These are phyloP conservation scores for Spodoptera littoralis DNA, from an alignment of 2,888 invertebrate genomes.

Conservation along the genomic window DNA sequence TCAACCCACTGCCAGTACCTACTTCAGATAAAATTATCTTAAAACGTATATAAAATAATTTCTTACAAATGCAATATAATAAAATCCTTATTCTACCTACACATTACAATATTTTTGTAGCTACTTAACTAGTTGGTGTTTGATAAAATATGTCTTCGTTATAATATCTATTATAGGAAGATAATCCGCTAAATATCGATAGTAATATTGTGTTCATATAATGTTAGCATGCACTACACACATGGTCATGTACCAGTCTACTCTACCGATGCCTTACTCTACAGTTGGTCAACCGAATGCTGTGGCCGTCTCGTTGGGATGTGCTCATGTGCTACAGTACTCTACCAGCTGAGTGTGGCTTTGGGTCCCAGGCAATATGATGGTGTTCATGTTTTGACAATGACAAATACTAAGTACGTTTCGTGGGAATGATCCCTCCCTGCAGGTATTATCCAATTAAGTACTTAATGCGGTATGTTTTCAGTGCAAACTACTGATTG, in stretches of 20 bases:
- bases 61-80: constrained; percentile 45
- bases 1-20: constrained; percentile 36
- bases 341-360: too few species aligned
- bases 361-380: too few species aligned
- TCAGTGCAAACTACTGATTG: constrained; percentile 42
- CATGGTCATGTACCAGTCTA: constrained; percentile 15
- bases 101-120: constrained; percentile 70
- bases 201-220: constrained; percentile 47
- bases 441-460: not conserved
- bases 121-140: constrained; percentile 85
- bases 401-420: not conserved
- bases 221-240: constrained; percentile 21
- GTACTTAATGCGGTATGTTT: constrained; percentile 4
- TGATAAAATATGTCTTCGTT: constrained; percentile 79
- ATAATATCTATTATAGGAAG: constrained; percentile 60
- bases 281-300: too few species aligned
- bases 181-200: constrained; percentile 55
- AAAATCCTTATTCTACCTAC: constrained; percentile 57
- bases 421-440: constrained; percentile 9
- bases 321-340: too few species aligned
- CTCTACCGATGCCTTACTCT: constrained; percentile 2
- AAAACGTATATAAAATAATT: constrained; percentile 68
- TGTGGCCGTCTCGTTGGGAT: too few species aligned
- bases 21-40: constrained; percentile 48
- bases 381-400: too few species aligned